Percentiles rank a stretch among this genome's conserved stretches.
phyloP scores from a whole-genome alignment of 2,888 invertebrate genomes.

The Ophion obscuratus region DNA sequence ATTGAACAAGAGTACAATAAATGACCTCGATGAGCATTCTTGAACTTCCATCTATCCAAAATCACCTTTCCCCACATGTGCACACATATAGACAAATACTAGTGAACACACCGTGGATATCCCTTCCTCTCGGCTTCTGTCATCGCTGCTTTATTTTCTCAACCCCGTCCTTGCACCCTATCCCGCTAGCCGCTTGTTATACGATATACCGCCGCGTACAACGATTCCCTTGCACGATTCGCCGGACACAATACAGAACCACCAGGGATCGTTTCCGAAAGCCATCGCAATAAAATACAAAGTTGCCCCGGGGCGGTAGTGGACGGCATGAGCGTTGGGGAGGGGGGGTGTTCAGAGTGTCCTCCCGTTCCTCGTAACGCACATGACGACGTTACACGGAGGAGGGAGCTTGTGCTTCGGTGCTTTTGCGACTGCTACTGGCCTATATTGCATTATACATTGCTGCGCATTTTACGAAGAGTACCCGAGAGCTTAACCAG shows the following conservation, averaged over 20 bases:
- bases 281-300: constrained; percentile 69
- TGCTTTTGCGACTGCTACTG: constrained; percentile 44
- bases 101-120: background rate
- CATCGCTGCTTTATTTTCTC: constrained; percentile 54
- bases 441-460: constrained; percentile 67
- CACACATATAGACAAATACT: too few relatives aligned
- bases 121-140: constrained; percentile 30
- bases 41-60: too few relatives aligned
- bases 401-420: constrained; percentile 37
- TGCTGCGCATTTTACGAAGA: constrained; percentile 62
- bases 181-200: constrained; percentile 30
- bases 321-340: constrained; percentile 5
- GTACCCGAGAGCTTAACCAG: constrained; percentile 63
- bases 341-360: background rate
- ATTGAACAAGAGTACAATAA: too few relatives aligned
- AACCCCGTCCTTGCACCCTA: constrained; percentile 31
- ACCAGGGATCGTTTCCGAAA: constrained; percentile 68
- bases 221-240: constrained; percentile 51
- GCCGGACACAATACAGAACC: constrained; percentile 62
- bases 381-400: constrained; percentile 46
- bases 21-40: too few relatives aligned
- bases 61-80: too few relatives aligned
- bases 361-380: constrained; percentile 46
- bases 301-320: constrained; percentile 59
- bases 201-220: constrained; percentile 47